phyloP scores from a whole-genome alignment of 2,113 vertebrate species.

The Podiceps cristatus region DNA sequence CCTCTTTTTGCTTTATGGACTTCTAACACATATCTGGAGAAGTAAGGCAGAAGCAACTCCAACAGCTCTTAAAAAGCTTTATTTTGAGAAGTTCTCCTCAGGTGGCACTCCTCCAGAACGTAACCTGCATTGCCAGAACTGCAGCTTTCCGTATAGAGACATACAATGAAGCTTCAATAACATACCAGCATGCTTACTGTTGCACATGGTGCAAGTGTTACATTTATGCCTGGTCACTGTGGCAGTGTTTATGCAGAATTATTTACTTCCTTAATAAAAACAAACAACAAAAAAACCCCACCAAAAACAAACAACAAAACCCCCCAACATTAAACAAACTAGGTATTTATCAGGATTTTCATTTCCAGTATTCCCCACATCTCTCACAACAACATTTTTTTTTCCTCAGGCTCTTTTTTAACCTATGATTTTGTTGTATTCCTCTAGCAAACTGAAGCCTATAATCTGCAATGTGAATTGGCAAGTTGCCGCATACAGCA shows the following conservation, averaged over 20 bases:
- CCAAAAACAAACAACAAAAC: too few species aligned
- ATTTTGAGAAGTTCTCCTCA: background rate
- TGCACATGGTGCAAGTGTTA: background rate
- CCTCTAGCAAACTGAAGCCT: background rate
- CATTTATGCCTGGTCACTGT: background rate
- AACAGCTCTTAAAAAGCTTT: background rate
- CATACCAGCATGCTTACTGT: background rate
- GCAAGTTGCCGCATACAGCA: slow-evolving; percentile 51
- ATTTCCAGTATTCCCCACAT: background rate
- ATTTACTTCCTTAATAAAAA: background rate
- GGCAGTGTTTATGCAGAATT: background rate
- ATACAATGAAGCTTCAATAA: background rate
- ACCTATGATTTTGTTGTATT: slow-evolving; percentile 13
- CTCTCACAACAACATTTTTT: background rate
- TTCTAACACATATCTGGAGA: background rate
- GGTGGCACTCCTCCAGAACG: background rate
- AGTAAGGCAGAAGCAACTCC: background rate
- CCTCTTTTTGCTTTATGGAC: background rate
- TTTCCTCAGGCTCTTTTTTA: background rate
- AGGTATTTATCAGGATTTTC: background rate
- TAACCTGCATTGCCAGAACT: background rate
- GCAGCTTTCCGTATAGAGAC: background rate
- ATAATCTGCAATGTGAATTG: slow-evolving; percentile 15
- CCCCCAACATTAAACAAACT: background rate
- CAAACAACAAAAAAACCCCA: too few species aligned